Percentiles rank a stretch among this genome's conserved stretches.
phyloP scores from a whole-genome alignment of 2,113 vertebrate genomes.

The Glaucomys volans region DNA sequence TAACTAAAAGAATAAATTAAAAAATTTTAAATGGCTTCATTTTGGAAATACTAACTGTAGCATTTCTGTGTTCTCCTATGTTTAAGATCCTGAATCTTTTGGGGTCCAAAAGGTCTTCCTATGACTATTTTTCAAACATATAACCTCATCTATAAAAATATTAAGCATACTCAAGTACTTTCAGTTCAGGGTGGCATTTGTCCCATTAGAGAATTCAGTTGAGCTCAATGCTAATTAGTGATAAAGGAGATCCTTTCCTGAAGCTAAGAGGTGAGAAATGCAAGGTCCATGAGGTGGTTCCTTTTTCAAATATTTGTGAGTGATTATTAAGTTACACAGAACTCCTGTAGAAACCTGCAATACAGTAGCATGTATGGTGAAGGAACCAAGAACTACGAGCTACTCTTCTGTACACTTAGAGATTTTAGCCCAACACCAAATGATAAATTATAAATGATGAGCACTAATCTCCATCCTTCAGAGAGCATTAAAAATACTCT shows the following conservation, averaged over 20 bases:
- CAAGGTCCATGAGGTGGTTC: rapidly evolving
- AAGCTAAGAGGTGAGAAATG: not conserved
- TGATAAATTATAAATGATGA: slow-evolving; percentile 48
- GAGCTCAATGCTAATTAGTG: not conserved
- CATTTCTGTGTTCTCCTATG: not conserved
- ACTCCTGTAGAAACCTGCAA: not conserved
- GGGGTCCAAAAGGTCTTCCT: not conserved
- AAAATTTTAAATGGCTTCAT: not conserved
- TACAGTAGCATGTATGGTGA: not conserved
- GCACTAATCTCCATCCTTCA: not conserved
- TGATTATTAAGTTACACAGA: not conserved
- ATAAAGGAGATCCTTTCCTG: not conserved
- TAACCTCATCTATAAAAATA: not conserved
- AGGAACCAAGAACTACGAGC: not conserved
- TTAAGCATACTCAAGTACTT: not conserved
- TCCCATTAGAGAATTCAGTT: not conserved
- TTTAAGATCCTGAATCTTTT: not conserved
- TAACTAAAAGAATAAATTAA: too few relatives aligned
- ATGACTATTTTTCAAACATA: not conserved
- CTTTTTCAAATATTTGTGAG: not conserved
- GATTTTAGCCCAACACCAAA: not conserved
- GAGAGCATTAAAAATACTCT: not conserved
- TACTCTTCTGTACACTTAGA: not conserved
- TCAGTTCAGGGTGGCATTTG: not conserved
- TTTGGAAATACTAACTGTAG: not conserved